Conservation (phyloP, 2,888 invertebrate genomes). For the Flexamia atlantica region DNA sequence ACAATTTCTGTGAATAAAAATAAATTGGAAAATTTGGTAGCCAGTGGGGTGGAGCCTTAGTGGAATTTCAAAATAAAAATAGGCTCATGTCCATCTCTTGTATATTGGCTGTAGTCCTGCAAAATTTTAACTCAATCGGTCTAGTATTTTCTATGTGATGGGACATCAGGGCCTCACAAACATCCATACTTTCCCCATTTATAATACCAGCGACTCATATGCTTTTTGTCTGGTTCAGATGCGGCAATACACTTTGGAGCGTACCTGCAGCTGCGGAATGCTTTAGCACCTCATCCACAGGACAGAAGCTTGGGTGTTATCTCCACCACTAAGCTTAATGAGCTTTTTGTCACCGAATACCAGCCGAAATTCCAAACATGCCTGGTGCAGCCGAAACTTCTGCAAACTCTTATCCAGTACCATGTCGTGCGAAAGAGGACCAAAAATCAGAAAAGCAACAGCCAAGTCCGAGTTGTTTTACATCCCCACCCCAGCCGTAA, state of each 20-base stretch:
- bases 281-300: not conserved
- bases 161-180: too few species aligned
- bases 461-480: not conserved
- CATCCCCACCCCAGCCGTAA: conserved; percentile 25
- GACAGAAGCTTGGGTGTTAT: not conserved
- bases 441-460: conserved; percentile 16
- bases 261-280: not conserved
- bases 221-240: too few species aligned
- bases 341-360: conserved; percentile 22
- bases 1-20: too few species aligned
- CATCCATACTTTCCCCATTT: too few species aligned
- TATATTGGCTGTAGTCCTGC: too few species aligned
- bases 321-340: not conserved
- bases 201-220: too few species aligned
- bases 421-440: not conserved
- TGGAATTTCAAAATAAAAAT: too few species aligned
- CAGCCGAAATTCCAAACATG: conserved; percentile 7
- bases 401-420: not conserved
- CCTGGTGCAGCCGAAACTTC: not conserved
- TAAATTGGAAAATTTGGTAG: too few species aligned
- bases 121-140: too few species aligned
- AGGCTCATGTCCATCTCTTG: too few species aligned
- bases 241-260: conserved; percentile 51
- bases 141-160: too few species aligned
- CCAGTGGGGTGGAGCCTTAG: too few species aligned